These are phyloP conservation scores for Spodoptera littoralis DNA, from an alignment of 2,888 invertebrate species.

Conservation along the genomic window DNA sequence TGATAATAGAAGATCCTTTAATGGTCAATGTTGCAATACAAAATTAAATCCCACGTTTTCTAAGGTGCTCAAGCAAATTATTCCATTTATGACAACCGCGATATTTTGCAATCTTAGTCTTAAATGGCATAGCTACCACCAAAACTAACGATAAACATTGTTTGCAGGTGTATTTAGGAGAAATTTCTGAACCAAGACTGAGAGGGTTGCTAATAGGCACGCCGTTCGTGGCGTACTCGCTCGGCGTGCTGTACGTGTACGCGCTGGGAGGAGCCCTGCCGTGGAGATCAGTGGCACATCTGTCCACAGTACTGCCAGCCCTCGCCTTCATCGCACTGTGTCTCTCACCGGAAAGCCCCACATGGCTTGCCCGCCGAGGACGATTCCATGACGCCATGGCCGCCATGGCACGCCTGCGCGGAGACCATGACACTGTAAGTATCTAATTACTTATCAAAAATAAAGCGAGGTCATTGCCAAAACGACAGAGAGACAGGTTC, in stretches of 20 bases:
- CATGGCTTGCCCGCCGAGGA: slow-evolving; percentile 91
- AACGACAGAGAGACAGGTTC: slow-evolving; percentile 4
- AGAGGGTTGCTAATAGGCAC: slow-evolving; percentile 92
- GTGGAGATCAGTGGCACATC: slow-evolving; percentile 92
- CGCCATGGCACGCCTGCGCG: slow-evolving; percentile 90
- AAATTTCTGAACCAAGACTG: slow-evolving; percentile 92
- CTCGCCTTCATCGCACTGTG: slow-evolving; percentile 90
- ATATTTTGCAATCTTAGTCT: not conserved
- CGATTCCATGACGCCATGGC: slow-evolving; percentile 87
- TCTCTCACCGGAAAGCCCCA: slow-evolving; percentile 92
- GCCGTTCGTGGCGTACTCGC: slow-evolving; percentile 92
- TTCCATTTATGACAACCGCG: slow-evolving; percentile 1
- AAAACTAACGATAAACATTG: not conserved
- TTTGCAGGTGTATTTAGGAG: slow-evolving; percentile 92
- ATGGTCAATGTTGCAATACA: too few relatives aligned
- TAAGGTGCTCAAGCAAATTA: not conserved
- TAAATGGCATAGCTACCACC: not conserved
- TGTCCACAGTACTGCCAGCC: slow-evolving; percentile 89
- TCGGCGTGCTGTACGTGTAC: slow-evolving; percentile 93
- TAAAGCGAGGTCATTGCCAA: slow-evolving; percentile 17
- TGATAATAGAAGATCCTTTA: too few relatives aligned
- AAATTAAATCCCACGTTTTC: slow-evolving; percentile 3
- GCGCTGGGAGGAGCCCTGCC: slow-evolving; percentile 91
- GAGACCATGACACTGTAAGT: slow-evolving; percentile 88
- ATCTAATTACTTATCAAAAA: slow-evolving; percentile 36